Evolutionary conservation across 2,888 invertebrate genomes (phyloP).

Genomic region (Erebia epiphron): DNA sequence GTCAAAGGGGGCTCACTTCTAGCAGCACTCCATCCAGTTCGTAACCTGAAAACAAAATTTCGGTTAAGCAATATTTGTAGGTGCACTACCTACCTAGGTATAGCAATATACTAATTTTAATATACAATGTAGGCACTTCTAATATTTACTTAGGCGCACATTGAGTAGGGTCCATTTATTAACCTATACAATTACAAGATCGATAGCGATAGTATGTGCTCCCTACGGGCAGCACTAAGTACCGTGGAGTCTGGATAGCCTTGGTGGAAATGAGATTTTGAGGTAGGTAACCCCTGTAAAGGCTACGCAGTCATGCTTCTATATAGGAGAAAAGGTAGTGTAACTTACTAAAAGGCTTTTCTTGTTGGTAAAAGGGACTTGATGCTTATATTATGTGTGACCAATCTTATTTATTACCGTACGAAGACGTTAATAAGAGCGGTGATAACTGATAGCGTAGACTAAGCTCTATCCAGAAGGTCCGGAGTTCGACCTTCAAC

Average conservation of each 20-base stretch:
- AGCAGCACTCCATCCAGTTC: conserved; percentile 77
- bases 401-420: neutral
- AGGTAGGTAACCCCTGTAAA: neutral
- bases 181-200: neutral
- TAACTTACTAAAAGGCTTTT: conserved; percentile 8
- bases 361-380: neutral
- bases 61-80: neutral
- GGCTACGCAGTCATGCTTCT: neutral
- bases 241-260: conserved; percentile 15
- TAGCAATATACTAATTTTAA: too few relatives aligned
- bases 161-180: too few relatives aligned
- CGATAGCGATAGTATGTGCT: neutral
- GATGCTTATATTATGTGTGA: too few relatives aligned
- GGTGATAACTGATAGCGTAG: too few relatives aligned
- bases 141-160: too few relatives aligned
- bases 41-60: conserved; percentile 54
- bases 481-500: too few relatives aligned
- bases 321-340: neutral
- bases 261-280: conserved; percentile 13
- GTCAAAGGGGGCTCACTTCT: conserved; percentile 75
- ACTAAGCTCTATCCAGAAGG: too few relatives aligned
- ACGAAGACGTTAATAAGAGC: too few relatives aligned
- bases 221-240: conserved; percentile 12
- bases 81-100: too few relatives aligned
- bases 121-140: too few relatives aligned